Base-by-base conservation (phyloP, 2,797 vertebrate species). In the Cossypha heuglini region DNA sequence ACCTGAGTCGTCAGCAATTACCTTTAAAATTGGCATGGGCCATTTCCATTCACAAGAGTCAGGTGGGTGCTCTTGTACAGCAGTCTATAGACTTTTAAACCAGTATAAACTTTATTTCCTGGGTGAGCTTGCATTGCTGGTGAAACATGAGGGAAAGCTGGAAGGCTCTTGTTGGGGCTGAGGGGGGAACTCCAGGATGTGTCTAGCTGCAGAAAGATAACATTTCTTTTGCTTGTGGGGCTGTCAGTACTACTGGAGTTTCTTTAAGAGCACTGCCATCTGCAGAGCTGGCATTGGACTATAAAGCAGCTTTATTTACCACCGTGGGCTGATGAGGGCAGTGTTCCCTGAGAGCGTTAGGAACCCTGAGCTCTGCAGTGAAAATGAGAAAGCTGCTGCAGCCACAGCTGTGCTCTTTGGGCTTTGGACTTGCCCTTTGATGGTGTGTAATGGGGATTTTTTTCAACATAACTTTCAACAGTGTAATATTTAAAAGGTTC, bases 11-110 rank as follows among this genome's bases (percentile, higher is more conserved):
- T 40, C 98, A 98, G 89, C 99, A 99, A 97, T 97, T 99, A 78
- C 99, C 99, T 5, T 98, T 99, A 93, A 99, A 99, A 97, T 97
- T 99, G 85, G 99, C 99, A 88, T 99, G 99, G 99, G 99, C 99
- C 55, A 99, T 99, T 95, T 99, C 99, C 90, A 99, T 99, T 97
- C 99, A 99, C 97, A 99, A 99, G 97, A 99, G 99, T 95, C 99
- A 99, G 98, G 99, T 99, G 87, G 90, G 94, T 93, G 20, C 40
- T 68, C 55, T 82, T 59, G 31, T 9, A 49, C 6, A 26, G 20
- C 16, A n/a, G 35, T 21, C 43, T 33, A 0, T 17, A 57, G 26
- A 42, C 18, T 24, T 58, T 19, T 67, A 38, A 4, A 46, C 13
- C 4, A 14, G 22, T n/a, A 9, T 25, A 84, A 68, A 11, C 25